Percentiles rank a stretch among this genome's conserved stretches.
phyloP scores from a whole-genome alignment of 2,113 vertebrate genomes.

The Austrofundulus limnaeus region DNA sequence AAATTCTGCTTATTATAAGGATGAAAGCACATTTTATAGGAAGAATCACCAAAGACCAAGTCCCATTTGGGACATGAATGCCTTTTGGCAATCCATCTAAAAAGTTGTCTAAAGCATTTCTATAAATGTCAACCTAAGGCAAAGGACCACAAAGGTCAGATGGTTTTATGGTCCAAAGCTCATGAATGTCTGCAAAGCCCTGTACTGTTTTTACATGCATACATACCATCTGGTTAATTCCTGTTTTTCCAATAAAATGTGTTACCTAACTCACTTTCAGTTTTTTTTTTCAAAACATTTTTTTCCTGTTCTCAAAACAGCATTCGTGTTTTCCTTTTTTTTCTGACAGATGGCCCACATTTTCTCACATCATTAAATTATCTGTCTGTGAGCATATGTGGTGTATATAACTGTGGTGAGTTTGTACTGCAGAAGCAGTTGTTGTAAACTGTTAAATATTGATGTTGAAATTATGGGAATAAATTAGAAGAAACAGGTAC shows the following conservation, averaged over 20 bases:
- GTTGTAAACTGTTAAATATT: conserved; percentile 24
- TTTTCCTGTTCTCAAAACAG: too few relatives aligned
- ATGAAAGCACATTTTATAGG: neutral
- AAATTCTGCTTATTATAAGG: too few relatives aligned
- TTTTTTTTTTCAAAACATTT: too few relatives aligned
- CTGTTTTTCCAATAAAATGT: neutral
- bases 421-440: neutral
- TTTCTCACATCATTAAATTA: conserved; percentile 7
- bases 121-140: conserved; percentile 1
- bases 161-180: neutral
- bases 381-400: neutral
- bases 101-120: conserved; percentile 10
- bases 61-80: neutral
- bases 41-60: neutral
- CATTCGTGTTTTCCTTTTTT: too few relatives aligned
- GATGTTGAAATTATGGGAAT: conserved; percentile 1
- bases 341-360: conserved; percentile 1
- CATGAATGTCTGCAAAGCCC: neutral
- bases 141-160: conserved; percentile 4
- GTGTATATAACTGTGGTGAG: neutral
- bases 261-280: neutral
- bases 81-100: neutral
- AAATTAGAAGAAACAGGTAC: conserved; percentile 4
- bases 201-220: neutral
- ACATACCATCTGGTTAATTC: neutral